A percentile compares a stretch with the other conserved stretches of the same genome.
These are phyloP conservation scores for Selenia dentaria DNA, from an alignment of 2,888 invertebrate species.

Conservation along the genomic window DNA sequence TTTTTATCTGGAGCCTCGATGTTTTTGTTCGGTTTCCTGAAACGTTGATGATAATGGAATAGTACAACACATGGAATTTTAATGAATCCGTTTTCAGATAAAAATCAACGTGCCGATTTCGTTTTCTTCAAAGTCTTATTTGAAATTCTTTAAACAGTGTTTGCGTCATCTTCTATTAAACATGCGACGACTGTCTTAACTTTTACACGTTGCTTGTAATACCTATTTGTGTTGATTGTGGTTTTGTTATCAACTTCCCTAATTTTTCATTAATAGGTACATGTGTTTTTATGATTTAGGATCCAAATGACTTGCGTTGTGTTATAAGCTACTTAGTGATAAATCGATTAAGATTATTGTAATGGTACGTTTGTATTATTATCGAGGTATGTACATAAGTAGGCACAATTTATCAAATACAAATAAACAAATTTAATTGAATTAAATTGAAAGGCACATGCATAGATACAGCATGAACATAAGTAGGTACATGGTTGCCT, in stretches of 20 bases:
- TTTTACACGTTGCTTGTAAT: constrained; percentile 9
- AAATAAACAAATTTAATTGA: too few relatives aligned
- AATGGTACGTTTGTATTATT: too few relatives aligned
- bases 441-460: too few relatives aligned
- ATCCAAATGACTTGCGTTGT: background rate
- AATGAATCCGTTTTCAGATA: constrained; percentile 1
- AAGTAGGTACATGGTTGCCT: too few relatives aligned
- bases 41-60: too few relatives aligned
- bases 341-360: too few relatives aligned
- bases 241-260: constrained; percentile 8
- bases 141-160: constrained; percentile 9
- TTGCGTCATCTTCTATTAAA: constrained; percentile 19
- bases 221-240: background rate
- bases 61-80: background rate
- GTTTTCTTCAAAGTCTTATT: constrained; percentile 8
- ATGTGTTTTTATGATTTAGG: background rate
- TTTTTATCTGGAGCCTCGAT: too few relatives aligned
- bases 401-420: too few relatives aligned
- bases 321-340: too few relatives aligned
- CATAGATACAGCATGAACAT: too few relatives aligned
- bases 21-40: too few relatives aligned
- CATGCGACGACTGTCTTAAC: constrained; percentile 8
- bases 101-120: constrained; percentile 1
- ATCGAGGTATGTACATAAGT: too few relatives aligned
- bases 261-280: background rate